phyloP scores from a whole-genome alignment of 1,140 invertebrate species.

The Babylonia areolata region DNA sequence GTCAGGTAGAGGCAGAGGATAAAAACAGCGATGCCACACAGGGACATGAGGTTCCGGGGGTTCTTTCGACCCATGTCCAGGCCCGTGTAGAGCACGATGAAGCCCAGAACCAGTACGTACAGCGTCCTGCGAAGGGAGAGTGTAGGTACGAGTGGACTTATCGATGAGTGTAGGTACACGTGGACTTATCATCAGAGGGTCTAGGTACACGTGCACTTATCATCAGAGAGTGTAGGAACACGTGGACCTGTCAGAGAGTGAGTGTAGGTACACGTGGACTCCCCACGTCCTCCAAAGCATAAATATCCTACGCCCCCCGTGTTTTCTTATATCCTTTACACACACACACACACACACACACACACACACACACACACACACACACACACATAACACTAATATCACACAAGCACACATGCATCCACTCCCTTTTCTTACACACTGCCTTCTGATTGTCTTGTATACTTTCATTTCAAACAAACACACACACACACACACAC shows the following conservation, averaged over 20 bases:
- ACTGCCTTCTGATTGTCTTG: not conserved
- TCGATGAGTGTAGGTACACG: no score
- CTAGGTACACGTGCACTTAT: no score
- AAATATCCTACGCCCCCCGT: not conserved
- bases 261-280: no score
- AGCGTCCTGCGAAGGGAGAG: no score
- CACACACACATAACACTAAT: not conserved
- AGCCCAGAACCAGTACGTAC: constrained; percentile 49
- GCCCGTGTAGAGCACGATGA: constrained; percentile 64
- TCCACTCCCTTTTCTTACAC: not conserved
- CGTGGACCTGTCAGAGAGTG: no score
- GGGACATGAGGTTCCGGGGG: constrained; percentile 67
- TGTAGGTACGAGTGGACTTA: no score
- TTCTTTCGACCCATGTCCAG: constrained; percentile 62
- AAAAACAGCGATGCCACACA: constrained; percentile 66
- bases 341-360: constrained; percentile 27
- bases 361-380: constrained; percentile 21
- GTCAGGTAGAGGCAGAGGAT: constrained; percentile 66
- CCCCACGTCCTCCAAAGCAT: no score
- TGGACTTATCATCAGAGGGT: no score
- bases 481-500: constrained; percentile 9
- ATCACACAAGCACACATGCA: constrained; percentile 13
- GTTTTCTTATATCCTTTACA: not conserved
- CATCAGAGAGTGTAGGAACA: no score
- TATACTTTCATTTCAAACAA: no score